phyloP scores from a whole-genome alignment of 2,797 vertebrate genomes.

The Manis crassicaudata region DNA sequence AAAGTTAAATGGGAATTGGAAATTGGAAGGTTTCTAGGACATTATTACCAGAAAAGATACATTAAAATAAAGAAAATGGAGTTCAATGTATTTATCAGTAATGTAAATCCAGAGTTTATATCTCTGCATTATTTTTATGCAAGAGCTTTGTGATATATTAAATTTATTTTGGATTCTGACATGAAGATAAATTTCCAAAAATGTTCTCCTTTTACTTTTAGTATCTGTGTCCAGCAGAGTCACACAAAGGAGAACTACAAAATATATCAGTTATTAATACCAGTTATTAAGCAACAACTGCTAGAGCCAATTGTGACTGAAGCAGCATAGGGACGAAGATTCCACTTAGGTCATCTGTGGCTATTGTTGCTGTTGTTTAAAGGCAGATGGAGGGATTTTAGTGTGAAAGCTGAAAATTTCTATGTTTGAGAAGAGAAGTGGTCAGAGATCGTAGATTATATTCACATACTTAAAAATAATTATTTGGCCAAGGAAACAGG shows the following conservation, averaged over 20 bases:
- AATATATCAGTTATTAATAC: background rate
- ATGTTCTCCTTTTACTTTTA: background rate
- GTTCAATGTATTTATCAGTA: background rate
- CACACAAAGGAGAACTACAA: background rate
- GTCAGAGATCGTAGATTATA: background rate
- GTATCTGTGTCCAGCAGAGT: background rate
- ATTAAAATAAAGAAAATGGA: background rate
- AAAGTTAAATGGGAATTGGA: background rate
- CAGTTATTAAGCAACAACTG: background rate
- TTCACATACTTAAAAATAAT: background rate
- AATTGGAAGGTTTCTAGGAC: background rate
- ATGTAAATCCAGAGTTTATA: background rate
- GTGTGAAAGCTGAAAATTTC: background rate
- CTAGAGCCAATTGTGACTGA: background rate
- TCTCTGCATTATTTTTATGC: constrained; percentile 7
- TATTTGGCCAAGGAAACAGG: background rate
- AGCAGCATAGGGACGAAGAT: background rate
- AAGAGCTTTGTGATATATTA: constrained; percentile 9
- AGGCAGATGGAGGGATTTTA: background rate
- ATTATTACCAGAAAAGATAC: background rate
- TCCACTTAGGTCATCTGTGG: background rate
- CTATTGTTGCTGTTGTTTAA: background rate
- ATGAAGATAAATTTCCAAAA: background rate
- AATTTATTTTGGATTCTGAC: background rate
- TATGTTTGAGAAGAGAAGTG: background rate